phyloP scores from a whole-genome alignment of 2,888 invertebrate species.

The Esperia sulphurella region DNA sequence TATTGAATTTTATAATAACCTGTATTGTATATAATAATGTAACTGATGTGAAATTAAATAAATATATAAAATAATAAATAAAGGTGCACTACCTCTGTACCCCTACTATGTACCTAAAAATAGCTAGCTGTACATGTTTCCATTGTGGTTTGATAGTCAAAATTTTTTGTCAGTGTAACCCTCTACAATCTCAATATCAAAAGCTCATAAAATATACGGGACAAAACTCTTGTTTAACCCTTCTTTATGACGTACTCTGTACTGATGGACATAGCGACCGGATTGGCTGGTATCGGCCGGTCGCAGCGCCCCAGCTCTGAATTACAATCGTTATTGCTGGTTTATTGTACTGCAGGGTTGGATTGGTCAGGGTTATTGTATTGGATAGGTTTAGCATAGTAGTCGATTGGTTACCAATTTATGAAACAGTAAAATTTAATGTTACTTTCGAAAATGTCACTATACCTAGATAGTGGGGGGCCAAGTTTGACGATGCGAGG shows the following conservation, averaged over 20 bases:
- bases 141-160: too few species aligned
- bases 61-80: too few species aligned
- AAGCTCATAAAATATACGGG: conserved; percentile 11
- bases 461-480: too few species aligned
- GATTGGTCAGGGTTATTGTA: not conserved
- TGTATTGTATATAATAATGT: too few species aligned
- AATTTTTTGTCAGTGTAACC: not conserved
- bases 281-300: conserved; percentile 36
- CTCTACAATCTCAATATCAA: not conserved
- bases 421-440: too few species aligned
- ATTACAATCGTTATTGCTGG: conserved; percentile 8
- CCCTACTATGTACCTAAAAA: too few species aligned
- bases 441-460: too few species aligned
- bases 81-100: too few species aligned
- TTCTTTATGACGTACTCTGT: conserved; percentile 29
- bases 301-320: conserved; percentile 22
- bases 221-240: conserved; percentile 21
- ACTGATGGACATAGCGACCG: conserved; percentile 32
- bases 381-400: not conserved
- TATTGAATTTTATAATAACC: too few species aligned
- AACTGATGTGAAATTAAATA: too few species aligned
- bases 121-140: too few species aligned
- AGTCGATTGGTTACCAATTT: not conserved
- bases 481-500: too few species aligned
- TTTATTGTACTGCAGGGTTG: conserved; percentile 6